phyloP scores from a whole-genome alignment of 1,140 invertebrate species.

The Meloidogyne floridensis region DNA sequence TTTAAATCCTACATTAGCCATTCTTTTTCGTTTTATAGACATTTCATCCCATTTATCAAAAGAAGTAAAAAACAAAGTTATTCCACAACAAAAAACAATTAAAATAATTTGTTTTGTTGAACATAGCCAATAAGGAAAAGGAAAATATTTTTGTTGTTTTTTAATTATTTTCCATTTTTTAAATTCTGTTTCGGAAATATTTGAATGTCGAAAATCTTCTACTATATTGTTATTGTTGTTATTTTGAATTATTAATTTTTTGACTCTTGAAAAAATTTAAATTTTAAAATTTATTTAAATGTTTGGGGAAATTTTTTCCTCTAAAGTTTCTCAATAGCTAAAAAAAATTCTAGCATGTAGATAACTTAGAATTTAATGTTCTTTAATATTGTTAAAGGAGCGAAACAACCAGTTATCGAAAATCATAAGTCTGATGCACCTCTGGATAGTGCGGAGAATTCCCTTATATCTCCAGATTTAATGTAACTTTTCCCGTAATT shows the following conservation, averaged over 20 bases:
- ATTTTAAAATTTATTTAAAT: too few relatives aligned
- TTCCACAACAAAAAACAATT: conserved; percentile 27
- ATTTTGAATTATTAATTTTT: background rate
- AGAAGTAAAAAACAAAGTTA: conserved; percentile 36
- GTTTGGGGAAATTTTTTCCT: too few relatives aligned
- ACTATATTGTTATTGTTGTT: background rate
- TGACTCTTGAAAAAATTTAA: background rate
- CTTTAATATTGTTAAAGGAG: too few relatives aligned
- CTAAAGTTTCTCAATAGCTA: too few relatives aligned
- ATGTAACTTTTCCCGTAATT: too few relatives aligned
- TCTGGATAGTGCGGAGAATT: too few relatives aligned
- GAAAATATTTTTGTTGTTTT: conserved; percentile 6
- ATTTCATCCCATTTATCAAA: conserved; percentile 26
- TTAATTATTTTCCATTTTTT: conserved; percentile 3
- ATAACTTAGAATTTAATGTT: too few relatives aligned
- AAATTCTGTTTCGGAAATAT: background rate
- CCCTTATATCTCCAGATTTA: too few relatives aligned
- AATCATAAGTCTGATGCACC: too few relatives aligned
- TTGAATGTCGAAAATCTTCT: background rate
- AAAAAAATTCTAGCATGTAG: too few relatives aligned
- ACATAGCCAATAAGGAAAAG: background rate
- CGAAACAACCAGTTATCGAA: too few relatives aligned
- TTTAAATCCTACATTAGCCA: conserved; percentile 30
- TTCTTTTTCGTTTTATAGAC: background rate
- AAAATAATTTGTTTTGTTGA: conserved; percentile 26